Evolutionary conservation across 2,888 invertebrate species (phyloP).

Genomic region (Tetragnatha montana): DNA sequence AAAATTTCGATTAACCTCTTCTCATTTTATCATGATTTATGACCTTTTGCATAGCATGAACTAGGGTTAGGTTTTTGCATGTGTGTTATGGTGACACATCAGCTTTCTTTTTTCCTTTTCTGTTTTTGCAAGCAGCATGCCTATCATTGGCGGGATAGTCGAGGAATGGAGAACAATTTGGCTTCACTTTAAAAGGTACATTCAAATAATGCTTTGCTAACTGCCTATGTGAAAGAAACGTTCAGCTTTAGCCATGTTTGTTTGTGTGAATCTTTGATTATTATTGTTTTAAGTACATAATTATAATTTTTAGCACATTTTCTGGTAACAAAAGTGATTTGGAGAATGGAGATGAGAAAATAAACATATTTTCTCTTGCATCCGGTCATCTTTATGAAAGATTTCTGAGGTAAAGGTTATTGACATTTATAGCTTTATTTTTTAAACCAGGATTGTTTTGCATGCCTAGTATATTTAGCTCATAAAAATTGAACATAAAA

Average conservation of each 20-base stretch:
- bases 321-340: slow-evolving; percentile 74
- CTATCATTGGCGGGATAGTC: slow-evolving; percentile 72
- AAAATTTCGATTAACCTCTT: neutral
- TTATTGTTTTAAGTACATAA: neutral
- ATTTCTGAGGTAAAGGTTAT: slow-evolving; percentile 80
- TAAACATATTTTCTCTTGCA: slow-evolving; percentile 98
- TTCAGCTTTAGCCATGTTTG: neutral
- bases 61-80: slow-evolving; percentile 50
- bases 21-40: neutral
- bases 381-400: slow-evolving; percentile 99
- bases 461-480: neutral
- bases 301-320: slow-evolving; percentile 72
- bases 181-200: slow-evolving; percentile 69
- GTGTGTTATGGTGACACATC: slow-evolving; percentile 61
- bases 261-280: neutral
- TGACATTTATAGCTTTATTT: neutral
- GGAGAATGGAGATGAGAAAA: slow-evolving; percentile 83
- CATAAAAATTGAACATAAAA: neutral
- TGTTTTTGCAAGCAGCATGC: slow-evolving; percentile 72
- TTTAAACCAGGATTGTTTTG: neutral
- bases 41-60: slow-evolving; percentile 31
- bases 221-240: slow-evolving; percentile 7
- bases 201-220: slow-evolving; percentile 32
- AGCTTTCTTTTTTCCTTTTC: slow-evolving; percentile 60
- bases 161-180: slow-evolving; percentile 71